Conservation (phyloP, 1,140 invertebrate species). For the Lepidurus arcticus region DNA sequence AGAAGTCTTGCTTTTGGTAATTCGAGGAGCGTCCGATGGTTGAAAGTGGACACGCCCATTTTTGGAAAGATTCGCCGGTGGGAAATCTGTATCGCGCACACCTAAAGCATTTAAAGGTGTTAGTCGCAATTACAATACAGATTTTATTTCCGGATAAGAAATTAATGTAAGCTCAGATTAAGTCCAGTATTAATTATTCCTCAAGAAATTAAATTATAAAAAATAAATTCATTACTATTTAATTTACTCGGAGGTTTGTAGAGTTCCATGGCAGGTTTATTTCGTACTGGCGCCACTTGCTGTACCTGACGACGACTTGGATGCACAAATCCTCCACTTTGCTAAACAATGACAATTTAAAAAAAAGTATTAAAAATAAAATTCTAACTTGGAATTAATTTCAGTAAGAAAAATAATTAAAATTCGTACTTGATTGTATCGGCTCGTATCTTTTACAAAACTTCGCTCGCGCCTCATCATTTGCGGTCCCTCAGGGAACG, state of each 20-base stretch:
- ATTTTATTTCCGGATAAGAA: not conserved
- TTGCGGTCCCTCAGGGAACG: not conserved
- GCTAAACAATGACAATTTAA: not conserved
- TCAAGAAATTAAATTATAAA: not conserved
- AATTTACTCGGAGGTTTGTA: conserved; percentile 75
- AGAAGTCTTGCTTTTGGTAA: conserved; percentile 34
- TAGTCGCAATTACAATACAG: not conserved
- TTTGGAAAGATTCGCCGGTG: not conserved
- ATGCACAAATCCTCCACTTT: not conserved
- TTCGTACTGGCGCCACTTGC: conserved; percentile 37
- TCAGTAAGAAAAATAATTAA: not conserved
- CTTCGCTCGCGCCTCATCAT: not conserved
- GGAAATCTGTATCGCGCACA: conserved; percentile 24
- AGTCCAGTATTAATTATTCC: not conserved
- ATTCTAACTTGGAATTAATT: not conserved
- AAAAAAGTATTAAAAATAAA: conserved; percentile 23
- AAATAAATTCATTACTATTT: conserved; percentile 19
- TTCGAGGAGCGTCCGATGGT: conserved; percentile 20
- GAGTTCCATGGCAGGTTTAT: conserved; percentile 75
- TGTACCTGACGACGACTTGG: conserved; percentile 31
- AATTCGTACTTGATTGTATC: conserved; percentile 20
- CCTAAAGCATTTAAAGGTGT: not conserved
- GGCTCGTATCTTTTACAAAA: not conserved
- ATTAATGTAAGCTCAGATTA: not conserved
- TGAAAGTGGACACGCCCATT: conserved; percentile 29